Evolutionary conservation across 1,140 invertebrate genomes (phyloP), one percentile per base, ranked within the genome.

Genomic region (Aphaenogaster ashmeadi): DNA sequence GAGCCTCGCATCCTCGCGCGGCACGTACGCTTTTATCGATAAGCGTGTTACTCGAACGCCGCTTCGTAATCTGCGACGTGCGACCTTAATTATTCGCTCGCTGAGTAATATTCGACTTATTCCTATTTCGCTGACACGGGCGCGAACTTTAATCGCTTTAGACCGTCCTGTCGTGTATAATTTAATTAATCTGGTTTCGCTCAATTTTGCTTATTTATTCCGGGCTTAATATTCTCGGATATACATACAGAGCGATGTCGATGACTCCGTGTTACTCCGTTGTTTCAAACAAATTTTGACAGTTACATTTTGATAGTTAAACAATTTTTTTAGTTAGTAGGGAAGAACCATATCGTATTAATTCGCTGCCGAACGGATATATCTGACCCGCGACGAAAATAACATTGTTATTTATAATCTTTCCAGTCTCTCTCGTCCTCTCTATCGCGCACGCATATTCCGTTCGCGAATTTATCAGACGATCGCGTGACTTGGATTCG

Each of bases 71-170:
- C 77, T 89, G 41, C 11, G 27, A 18, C 69, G 56, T 69, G 41
- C 58, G 44, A 77, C 36, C 36, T 89, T 81, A 77, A 90, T 90
- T 87, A 90, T 89, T 87, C 13, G 74, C 66, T 77, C 41, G 64
- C 2, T 15, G n/a, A 62, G 4, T 33, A 79, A 86, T 47, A 5
- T n/a, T 50, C 2, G 54, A 71, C 44, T 87, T 80, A 79, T 72
- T 81, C 18, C 38, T 33, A 38, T 72, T 81, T 58, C 21, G 66
- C 79, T 15, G 50, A 56, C 66, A 44, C 9, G 33, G 18, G 1
- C 13, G 60, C 21, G 21, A 71, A 41, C 15, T 41, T 27, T 33
- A 54, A 41, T 44, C 36, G n/a, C n/a, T n/a, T 36, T n/a, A 62
- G 41, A 41, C n/a, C 36, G 44, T 11, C 4, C 33, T 13, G 41